These are phyloP conservation scores for Sapayoa aenigma DNA, from an alignment of 2,113 vertebrate genomes.

Conservation along the genomic window DNA sequence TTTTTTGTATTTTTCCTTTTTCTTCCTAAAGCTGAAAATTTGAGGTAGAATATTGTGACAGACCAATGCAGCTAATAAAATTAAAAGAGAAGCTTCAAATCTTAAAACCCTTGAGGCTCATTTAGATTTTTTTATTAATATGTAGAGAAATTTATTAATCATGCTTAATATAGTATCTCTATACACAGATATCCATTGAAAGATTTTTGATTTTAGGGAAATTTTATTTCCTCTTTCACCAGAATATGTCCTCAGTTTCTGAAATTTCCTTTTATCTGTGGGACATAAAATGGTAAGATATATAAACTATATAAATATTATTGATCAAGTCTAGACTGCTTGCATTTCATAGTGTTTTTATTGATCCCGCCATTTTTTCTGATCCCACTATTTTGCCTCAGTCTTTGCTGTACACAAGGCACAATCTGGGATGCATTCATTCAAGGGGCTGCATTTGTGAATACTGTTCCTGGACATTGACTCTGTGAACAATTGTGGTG, in stretches of 20 bases:
- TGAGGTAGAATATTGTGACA: background rate
- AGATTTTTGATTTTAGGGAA: background rate
- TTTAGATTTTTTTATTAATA: background rate
- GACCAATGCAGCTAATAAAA: background rate
- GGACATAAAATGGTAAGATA: background rate
- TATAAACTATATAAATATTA: background rate
- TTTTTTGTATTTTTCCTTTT: background rate
- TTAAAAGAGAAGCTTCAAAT: background rate
- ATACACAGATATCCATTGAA: background rate
- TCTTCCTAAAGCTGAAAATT: background rate
- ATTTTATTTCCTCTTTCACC: background rate
- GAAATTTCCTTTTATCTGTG: background rate
- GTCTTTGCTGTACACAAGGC: background rate
- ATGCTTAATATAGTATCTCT: background rate
- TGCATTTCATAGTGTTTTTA: background rate
- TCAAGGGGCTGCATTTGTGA: background rate
- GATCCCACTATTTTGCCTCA: background rate
- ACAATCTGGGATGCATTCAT: background rate
- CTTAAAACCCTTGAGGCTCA: accelerated
- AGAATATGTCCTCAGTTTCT: background rate
- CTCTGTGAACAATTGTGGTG: background rate
- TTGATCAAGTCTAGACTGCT: background rate
- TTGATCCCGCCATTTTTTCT: background rate
- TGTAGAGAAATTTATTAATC: background rate
- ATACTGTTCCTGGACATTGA: background rate